Evolutionary conservation across 2,888 invertebrate species (phyloP), one percentile per base, ranked within the genome.

Genomic region (Eupithecia centaureata): DNA sequence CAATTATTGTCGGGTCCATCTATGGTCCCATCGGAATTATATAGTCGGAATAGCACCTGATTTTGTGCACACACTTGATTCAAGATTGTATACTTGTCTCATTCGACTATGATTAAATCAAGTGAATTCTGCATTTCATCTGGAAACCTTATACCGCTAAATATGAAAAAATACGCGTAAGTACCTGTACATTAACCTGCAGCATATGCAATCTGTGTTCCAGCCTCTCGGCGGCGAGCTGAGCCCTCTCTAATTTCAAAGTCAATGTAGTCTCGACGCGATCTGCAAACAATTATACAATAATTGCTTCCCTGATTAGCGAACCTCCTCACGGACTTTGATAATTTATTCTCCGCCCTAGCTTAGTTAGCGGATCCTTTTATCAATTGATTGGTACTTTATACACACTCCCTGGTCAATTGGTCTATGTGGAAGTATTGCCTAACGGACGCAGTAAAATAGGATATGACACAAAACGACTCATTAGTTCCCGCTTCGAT

Each of bases 181-280:
- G n/a, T 63, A 92, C 93, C 83, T 91, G 91, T 61, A 92, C 86
- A 78, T 84, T 90, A 35, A 87, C 87, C 79, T 93, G 91, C 62
- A 92, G 83, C 90, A 92, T 91, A 71, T 92, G 91, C 73, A 93
- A 80, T 72, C 92, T 84, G 74, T 93, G 92, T 76, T 92, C 93
- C 72, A 93, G 81, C 73, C 90, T 84, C 74, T 93, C 92, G 57
- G 92, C 94, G 76, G 94, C 92, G 82, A 94, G 82, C 86, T 93
- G 87, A 74, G 88, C 86, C 82, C 94, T 86, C 81, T 93, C 89
- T 78, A 94, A 84, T 85, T 88, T 88, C 77, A 92, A 80, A 73
- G 91, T 88, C 72, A 93, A 78, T 68, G 92, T 88, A 62, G 90
- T 92, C 81, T 92, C 92, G 71, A 92, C 86, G 63, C 90, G 91